These are phyloP conservation scores for Cebidichthys violaceus DNA, from an alignment of 2,113 vertebrate species.

Conservation along the genomic window DNA sequence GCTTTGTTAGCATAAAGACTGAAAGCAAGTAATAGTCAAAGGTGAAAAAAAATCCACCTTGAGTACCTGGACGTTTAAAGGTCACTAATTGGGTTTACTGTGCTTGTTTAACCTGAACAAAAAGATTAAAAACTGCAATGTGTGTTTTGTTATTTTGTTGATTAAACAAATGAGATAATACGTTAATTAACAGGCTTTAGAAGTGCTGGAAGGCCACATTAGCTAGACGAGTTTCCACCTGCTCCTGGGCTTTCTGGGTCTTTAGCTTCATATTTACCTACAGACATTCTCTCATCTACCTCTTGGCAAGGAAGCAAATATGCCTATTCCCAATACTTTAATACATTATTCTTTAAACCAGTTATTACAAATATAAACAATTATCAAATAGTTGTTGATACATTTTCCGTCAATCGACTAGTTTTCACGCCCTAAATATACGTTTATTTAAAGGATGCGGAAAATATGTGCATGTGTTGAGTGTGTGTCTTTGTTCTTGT, in stretches of 20 bases:
- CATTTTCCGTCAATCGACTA: not conserved
- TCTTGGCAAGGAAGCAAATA: not conserved
- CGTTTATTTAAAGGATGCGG: not conserved
- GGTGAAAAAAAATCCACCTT: not conserved
- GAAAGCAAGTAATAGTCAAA: not conserved
- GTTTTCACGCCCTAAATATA: not conserved
- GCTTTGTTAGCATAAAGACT: not conserved
- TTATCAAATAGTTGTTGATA: not conserved
- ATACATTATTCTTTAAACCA: not conserved
- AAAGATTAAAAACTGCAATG: not conserved
- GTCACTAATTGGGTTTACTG: not conserved
- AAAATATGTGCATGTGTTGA: not conserved
- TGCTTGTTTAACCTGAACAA: not conserved
- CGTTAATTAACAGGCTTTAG: not conserved
- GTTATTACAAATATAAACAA: not conserved
- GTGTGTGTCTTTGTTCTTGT: constrained; percentile 9
- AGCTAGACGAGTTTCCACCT: not conserved
- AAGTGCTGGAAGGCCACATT: not conserved
- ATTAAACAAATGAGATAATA: not conserved
- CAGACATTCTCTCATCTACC: not conserved
- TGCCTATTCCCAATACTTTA: not conserved
- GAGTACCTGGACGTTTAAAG: not conserved
- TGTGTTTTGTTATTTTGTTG: not conserved
- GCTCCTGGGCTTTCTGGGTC: not conserved
- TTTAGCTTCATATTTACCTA: not conserved